These are phyloP conservation scores for Amphipoea lucens DNA, from an alignment of 2,888 invertebrate species.

Conservation along the genomic window DNA sequence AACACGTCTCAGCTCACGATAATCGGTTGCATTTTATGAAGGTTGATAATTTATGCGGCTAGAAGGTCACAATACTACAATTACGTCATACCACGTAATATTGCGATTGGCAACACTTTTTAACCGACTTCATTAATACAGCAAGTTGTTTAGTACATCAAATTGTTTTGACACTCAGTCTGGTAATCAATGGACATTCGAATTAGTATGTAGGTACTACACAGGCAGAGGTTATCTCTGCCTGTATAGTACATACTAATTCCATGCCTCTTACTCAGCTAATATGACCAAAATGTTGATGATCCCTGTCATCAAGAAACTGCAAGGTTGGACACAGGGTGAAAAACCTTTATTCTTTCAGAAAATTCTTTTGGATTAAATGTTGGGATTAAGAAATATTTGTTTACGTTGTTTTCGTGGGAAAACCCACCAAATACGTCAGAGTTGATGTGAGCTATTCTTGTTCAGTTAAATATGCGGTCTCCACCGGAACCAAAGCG, in stretches of 20 bases:
- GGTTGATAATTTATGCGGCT: conserved; percentile 53
- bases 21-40: conserved; percentile 58
- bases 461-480: conserved; percentile 6
- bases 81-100: conserved; percentile 53
- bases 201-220: neutral
- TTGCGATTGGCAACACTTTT: conserved; percentile 44
- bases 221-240: neutral
- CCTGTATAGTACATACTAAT: neutral
- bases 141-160: conserved; percentile 27
- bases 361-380: neutral
- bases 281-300: conserved; percentile 16
- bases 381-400: neutral
- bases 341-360: conserved; percentile 8
- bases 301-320: neutral
- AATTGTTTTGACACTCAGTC: conserved; percentile 44
- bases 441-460: conserved; percentile 2
- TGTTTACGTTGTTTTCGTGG: conserved; percentile 12
- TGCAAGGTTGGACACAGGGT: neutral
- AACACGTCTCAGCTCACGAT: conserved; percentile 37
- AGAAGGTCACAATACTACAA: conserved; percentile 51
- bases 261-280: conserved; percentile 1
- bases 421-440: conserved; percentile 15
- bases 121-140: conserved; percentile 40
- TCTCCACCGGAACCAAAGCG: neutral
- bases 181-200: conserved; percentile 13